Conservation (phyloP, 1,140 invertebrate species). For the Bombus picipes region DNA sequence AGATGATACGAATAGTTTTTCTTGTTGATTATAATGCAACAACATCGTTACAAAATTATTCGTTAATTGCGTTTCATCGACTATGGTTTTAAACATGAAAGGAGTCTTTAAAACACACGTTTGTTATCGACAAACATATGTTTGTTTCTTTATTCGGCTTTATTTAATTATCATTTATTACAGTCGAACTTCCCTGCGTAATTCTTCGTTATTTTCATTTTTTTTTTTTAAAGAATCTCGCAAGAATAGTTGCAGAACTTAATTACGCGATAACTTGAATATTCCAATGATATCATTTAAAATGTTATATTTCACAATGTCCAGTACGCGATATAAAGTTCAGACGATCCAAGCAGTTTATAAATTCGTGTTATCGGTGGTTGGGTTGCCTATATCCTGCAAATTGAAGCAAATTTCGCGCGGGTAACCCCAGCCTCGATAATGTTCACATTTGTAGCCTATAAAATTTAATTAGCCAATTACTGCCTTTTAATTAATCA, state of each 20-base stretch:
- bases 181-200: too few relatives aligned
- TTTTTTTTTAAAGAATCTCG: not conserved
- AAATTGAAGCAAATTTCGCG: not conserved
- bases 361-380: not conserved
- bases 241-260: not conserved
- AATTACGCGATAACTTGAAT: not conserved
- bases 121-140: not conserved
- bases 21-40: not conserved
- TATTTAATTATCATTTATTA: too few relatives aligned
- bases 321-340: not conserved
- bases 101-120: not conserved
- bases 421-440: not conserved
- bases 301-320: too few relatives aligned
- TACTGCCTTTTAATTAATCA: slow-evolving; percentile 44
- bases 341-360: not conserved
- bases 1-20: slow-evolving; percentile 15
- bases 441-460: slow-evolving; percentile 36
- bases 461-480: slow-evolving; percentile 51
- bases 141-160: too few relatives aligned
- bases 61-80: not conserved
- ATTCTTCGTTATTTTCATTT: too few relatives aligned
- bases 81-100: too few relatives aligned
- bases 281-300: too few relatives aligned
- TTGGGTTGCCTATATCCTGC: not conserved
- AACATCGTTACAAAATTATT: not conserved